These are phyloP conservation scores for Characodon lateralis DNA, from an alignment of 2,797 vertebrate species.

Conservation along the genomic window DNA sequence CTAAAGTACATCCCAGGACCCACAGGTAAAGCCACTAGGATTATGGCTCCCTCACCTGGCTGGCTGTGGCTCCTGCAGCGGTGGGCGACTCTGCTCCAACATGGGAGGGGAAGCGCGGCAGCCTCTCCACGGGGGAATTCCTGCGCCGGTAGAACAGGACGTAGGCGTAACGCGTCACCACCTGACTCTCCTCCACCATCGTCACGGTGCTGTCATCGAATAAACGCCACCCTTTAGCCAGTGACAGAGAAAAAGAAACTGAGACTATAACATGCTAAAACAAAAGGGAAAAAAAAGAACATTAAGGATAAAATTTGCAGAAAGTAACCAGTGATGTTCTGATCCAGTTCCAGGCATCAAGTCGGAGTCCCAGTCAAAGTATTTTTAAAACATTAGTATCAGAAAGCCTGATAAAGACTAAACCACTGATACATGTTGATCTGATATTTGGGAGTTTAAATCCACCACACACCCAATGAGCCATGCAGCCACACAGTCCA, in stretches of 20 bases:
- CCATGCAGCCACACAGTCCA: too few species aligned
- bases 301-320: neutral
- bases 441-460: too few species aligned
- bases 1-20: neutral
- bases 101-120: constrained; percentile 83
- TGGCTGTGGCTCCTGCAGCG: constrained; percentile 85
- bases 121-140: constrained; percentile 97
- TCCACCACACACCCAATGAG: too few species aligned
- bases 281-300: too few species aligned
- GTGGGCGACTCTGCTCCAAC: constrained; percentile 81
- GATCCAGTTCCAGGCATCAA: too few species aligned
- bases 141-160: constrained; percentile 96
- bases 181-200: constrained; percentile 96
- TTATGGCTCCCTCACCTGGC: constrained; percentile 88
- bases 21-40: neutral
- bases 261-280: neutral
- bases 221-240: constrained; percentile 90
- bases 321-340: neutral
- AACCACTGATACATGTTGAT: too few species aligned
- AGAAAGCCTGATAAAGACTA: too few species aligned
- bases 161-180: constrained; percentile 96
- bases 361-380: too few species aligned
- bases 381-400: too few species aligned
- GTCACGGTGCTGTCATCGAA: constrained; percentile 99
- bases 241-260: neutral